Evolutionary conservation across 2,888 invertebrate genomes (phyloP), one percentile per base, ranked within the genome.

Genomic region (Charanyca ferruginea): DNA sequence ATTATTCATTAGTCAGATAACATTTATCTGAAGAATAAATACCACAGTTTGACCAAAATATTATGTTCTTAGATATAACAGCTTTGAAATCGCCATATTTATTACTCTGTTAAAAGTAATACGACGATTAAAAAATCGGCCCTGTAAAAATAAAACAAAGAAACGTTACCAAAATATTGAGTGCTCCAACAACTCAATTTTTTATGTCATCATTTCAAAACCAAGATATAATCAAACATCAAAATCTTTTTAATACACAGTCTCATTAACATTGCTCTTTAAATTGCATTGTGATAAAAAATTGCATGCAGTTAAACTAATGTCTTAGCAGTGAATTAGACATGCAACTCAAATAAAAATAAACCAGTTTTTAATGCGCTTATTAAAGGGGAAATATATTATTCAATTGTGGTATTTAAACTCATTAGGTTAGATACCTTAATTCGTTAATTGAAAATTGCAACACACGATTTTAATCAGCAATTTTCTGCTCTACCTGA

Each of bases 281-380:
- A 49, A 51, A 65, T 18, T 70, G 47, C 41, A 63, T 48, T 20
- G 28, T 45, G 22, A 55, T 58, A 44, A 67, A 63, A 73, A 61
- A 63, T 48, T n/a, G 38, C 16, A 44, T 51, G 20, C 54, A 47
- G 22, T 65, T 20, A 70, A 58, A 60, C 5, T 42, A 65, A 60
- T 64, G 51, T 47, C 51, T 48, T 4, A 47, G 13, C 23, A 54
- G 35, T n/a, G 20, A 52, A 38, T 60, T 32, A 52, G 32, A 41
- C 62, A 62, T 35, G 52, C 59, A 53, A 57, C 51, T 52, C 3
- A 11, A 32, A 38, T 49, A 45, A 20, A 51, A 66, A 60, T 41
- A 73, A 53, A 52, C 16, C 20, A 47, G 47, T 45, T n/a, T 58
- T 18, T 25, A 52, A 47, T 44, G 3, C 22, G 3, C n/a, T 5